Evolutionary conservation across 2,888 invertebrate genomes (phyloP), one percentile per base, ranked within the genome.

Genomic region (Agriopis marginaria): DNA sequence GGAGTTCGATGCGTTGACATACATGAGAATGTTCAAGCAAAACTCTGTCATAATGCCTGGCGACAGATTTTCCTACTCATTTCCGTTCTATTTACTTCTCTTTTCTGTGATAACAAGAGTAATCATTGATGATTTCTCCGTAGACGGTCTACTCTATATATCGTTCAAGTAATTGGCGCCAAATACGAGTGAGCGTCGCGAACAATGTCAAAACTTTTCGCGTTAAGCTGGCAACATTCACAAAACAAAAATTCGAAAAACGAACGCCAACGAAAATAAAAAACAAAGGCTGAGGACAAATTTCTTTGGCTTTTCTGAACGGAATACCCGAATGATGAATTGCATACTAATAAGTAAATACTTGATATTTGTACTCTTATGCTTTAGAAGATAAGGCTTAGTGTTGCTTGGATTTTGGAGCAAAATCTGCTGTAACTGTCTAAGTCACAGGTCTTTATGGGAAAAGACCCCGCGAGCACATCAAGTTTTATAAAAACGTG

Each of bases 191-290:
- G 80, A 81, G 75, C 83, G 86, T 83, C 82, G 80, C 83, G 81
- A 86, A 90, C 89, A 89, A 90, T 90, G 91, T 91, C 91, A 90
- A 86, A 88, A 86, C 86, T 89, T 90, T 91, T 92, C 88, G 83
- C 88, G 85, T 83, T 82, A 85, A 88, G 85, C 87, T 86, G 81
- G 86, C 84, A 82, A 82, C 78, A 80, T 73, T 77, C 70, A 83
- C 82, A 84, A 84, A 82, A 83, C 42, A 60, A 75, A 76, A 73
- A 64, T 67, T 63, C 39, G 12, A 86, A 83, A 82, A 86, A 81
- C 75, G 74, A 71, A 75, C 80, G 81, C 76, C 77, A 78, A 82
- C 73, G 74, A 73, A 79, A 82, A 87, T 87, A 85, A 85, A 84
- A 78, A 79, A 88, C 86, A 86, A 84, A 77, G 78, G 75, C 78